phyloP scores from a whole-genome alignment of 2,888 invertebrate species.

The Drosophila kokeensis region DNA sequence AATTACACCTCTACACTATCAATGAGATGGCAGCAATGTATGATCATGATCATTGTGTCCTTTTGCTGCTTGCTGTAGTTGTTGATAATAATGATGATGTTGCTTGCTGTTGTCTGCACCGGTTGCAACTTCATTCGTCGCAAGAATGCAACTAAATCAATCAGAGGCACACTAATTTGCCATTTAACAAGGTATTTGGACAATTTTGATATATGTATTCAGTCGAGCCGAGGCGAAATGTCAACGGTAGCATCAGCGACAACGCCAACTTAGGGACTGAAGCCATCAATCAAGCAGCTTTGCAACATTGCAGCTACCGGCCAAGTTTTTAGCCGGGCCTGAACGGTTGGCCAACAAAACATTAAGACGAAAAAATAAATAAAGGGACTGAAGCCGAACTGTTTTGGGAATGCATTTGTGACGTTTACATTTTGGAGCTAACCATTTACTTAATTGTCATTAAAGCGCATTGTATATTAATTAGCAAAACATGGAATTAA shows the following conservation, averaged over 20 bases:
- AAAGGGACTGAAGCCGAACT: slow-evolving; percentile 10
- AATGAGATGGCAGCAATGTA: slow-evolving; percentile 32
- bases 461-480: slow-evolving; percentile 73
- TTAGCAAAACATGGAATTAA: slow-evolving; percentile 78
- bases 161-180: slow-evolving; percentile 84
- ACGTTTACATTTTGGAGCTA: slow-evolving; percentile 52
- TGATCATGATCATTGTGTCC: slow-evolving; percentile 7
- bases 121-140: slow-evolving; percentile 78
- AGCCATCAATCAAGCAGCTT: slow-evolving; percentile 73
- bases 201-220: slow-evolving; percentile 84
- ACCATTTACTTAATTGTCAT: slow-evolving; percentile 68
- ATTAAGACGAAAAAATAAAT: slow-evolving; percentile 18
- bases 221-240: slow-evolving; percentile 71
- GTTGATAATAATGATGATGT: slow-evolving; percentile 43
- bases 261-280: slow-evolving; percentile 55
- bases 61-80: neutral
- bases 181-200: slow-evolving; percentile 85
- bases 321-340: slow-evolving; percentile 13
- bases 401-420: slow-evolving; percentile 28
- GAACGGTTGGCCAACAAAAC: neutral
- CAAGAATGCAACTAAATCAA: slow-evolving; percentile 83
- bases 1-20: neutral
- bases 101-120: slow-evolving; percentile 51
- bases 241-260: slow-evolving; percentile 68
- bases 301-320: slow-evolving; percentile 35